A percentile compares a stretch with the other conserved stretches of the same genome.
phyloP scores from a whole-genome alignment of 1,140 invertebrate species.

The Pogonus chalceus region DNA sequence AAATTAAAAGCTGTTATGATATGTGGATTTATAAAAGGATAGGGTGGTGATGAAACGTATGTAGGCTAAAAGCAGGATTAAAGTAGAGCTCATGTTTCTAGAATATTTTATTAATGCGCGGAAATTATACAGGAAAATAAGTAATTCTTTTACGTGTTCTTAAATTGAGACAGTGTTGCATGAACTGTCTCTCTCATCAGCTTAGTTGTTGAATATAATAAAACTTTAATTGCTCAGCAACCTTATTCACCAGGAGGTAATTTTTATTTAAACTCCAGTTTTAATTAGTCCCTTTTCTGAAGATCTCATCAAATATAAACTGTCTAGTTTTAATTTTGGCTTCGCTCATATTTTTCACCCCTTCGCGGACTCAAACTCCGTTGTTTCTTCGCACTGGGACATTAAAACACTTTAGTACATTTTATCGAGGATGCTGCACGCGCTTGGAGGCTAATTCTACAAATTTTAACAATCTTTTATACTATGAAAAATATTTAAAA shows the following conservation, averaged over 20 bases:
- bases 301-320: slow-evolving; percentile 4
- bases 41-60: too few species aligned
- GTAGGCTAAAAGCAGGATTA: too few species aligned
- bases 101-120: background rate
- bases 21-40: too few species aligned
- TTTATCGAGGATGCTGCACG: background rate
- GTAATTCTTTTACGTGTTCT: background rate
- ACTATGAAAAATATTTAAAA: background rate
- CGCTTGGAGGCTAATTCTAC: background rate
- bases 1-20: too few species aligned
- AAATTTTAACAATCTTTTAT: background rate
- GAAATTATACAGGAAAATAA: background rate
- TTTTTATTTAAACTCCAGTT: slow-evolving; percentile 2
- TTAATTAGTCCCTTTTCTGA: slow-evolving; percentile 1
- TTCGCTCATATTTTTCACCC: slow-evolving; percentile 1
- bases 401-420: slow-evolving; percentile 5
- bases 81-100: background rate
- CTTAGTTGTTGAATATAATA: background rate
- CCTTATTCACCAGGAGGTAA: background rate
- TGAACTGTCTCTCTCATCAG: background rate
- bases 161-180: background rate
- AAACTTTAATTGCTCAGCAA: background rate
- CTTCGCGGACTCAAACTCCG: background rate
- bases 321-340: slow-evolving; percentile 2
- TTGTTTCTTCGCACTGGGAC: background rate